Base-by-base conservation (phyloP, 2,888 invertebrate genomes). In the Pandemis corylana region DNA sequence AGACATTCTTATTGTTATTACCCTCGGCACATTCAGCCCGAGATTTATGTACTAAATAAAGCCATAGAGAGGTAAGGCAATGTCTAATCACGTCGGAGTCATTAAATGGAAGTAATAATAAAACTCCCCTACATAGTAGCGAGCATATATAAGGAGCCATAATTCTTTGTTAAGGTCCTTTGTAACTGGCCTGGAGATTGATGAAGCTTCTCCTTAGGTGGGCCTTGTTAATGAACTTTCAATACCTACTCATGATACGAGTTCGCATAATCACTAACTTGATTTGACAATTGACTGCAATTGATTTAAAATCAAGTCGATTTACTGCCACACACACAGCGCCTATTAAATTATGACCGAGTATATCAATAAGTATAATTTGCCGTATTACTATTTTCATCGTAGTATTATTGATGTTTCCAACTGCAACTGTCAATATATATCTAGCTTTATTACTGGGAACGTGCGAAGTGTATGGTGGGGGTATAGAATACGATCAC, bases 91-190 rank as follows among this genome's bases (percentile, higher is more conserved):
- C 87, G 85, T 78, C 75, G 81, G 80, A 85, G 88, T 88, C 91
- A 92, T 94, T 93, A 94, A 94, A 93, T 90, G 92, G 87, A 89
- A 90, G 92, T 87, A 89, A 90, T 94, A 93, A 75, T 67, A 67
- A 75, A 74, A 92, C 88, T 90, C 89, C 85, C 79, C 87, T 88
- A 94, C 94, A 93, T 94, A 94, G 94, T 94, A 91, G 91, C 90
- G 82, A 81, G 81, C 84, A 84, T 87, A 87, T 87, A 90, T 91
- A 90, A 90, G 90, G 87, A 87, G 84, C 87, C 86, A 92, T 94
- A 92, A 93, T 88, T 94, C 92, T 92, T 91, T 89, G 89, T 89
- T 89, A 85, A 85, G 88, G 84, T 90, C 89, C 89, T 90, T 91
- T 90, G 91, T 91, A 89, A 84, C 86, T 85, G 87, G 82, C 81